Evolutionary conservation across 1,140 invertebrate genomes (phyloP).

Genomic region (Caenorhabditis tropicalis): DNA sequence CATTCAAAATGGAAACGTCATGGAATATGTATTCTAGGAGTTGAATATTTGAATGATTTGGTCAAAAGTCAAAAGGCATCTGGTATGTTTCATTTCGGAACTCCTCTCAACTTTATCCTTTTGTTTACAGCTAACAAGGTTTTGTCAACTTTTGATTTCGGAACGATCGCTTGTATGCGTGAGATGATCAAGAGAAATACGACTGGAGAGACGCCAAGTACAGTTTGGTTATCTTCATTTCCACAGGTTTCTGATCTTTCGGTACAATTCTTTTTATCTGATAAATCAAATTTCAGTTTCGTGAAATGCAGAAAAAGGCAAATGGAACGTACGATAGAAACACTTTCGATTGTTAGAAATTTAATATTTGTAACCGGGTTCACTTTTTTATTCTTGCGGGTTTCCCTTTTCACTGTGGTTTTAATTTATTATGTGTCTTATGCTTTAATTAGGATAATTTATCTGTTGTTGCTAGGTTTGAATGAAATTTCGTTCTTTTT

Average conservation of each 20-base stretch:
- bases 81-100: not conserved
- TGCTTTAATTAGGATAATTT: not conserved
- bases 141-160: constrained; percentile 31
- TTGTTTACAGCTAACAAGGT: constrained; percentile 45
- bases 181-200: constrained; percentile 24
- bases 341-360: constrained; percentile 5
- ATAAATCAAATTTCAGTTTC: constrained; percentile 4
- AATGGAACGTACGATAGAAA: constrained; percentile 27
- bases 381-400: not conserved
- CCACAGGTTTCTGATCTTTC: not conserved
- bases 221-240: constrained; percentile 6
- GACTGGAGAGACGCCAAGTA: not conserved
- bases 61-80: not conserved
- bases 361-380: not conserved
- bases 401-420: not conserved
- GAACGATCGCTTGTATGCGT: constrained; percentile 38
- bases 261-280: not conserved
- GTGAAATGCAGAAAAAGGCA: constrained; percentile 15
- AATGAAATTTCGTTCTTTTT: no score
- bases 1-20: constrained; percentile 34
- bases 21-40: constrained; percentile 28
- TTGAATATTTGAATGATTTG: constrained; percentile 29
- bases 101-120: not conserved
- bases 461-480: no score
- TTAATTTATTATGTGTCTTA: not conserved